Evolutionary conservation across 2,888 invertebrate genomes (phyloP), one percentile per base, ranked within the genome.

Genomic region (Heliconius hortense): DNA sequence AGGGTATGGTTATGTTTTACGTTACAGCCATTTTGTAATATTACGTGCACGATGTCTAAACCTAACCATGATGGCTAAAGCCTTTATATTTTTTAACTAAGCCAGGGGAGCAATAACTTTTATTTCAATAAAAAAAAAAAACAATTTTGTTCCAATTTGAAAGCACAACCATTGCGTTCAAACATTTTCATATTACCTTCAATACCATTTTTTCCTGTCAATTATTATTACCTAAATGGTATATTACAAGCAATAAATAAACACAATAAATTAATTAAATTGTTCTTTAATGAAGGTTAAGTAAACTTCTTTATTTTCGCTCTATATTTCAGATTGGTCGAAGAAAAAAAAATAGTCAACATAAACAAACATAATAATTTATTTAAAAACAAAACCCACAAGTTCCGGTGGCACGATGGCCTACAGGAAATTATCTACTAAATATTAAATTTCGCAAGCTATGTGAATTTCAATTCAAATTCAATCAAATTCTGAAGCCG

Each of bases 401-500:
- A 66, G 24, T 39, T 66, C 39, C 66, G 66, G 39, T 66, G 39
- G 24, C 64, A 66, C 39, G 64, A 24, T 66, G 39, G 39, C 39
- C 66, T 43, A 43, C 39, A 66, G 68, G 21, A 68, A 53, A 53
- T 53, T 13, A 31, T 68, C 68, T 53, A 53, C 31, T 53, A 53
- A 53, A 68, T 68, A 43, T 48, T 68, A 11, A 64, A 64, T 56
- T 35, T 31, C 31, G 35, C 56, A n/a, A 56, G 56, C 31, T 48
- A 69, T 62, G 39, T 43, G n/a, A 59, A 62, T 59, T 71, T 60
- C 39, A 71, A 39, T 71, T 43, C 26, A 26, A 43, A 39, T 71
- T 71, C 71, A 43, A 71, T 39, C 69, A 60, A 72, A 76, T 69
- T n/a, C 59, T 69, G 64, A 68, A 72, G 64, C 67, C 73, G 68